phyloP scores from a whole-genome alignment of 1,140 invertebrate genomes.

The silkworm (Bombyx mori) region ASM3026992v2 NC_085109.1:8840001-8840500 shows the following conservation, averaged over 20 bases:
- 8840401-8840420: conserved; percentile 2
- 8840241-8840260: conserved; percentile 47
- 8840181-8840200: conserved; percentile 50
- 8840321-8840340: conserved; percentile 21
- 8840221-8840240: conserved; percentile 64
- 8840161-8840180: conserved; percentile 13
- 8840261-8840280: conserved; percentile 44
- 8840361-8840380: conserved; percentile 8
- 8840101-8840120: neutral
- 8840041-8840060: neutral
- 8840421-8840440: too few relatives aligned
- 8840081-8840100: neutral
- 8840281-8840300: conserved; percentile 57
- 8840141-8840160: neutral
- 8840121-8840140: neutral
- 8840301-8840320: conserved; percentile 38
- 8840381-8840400: conserved; percentile 1
- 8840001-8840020: neutral
- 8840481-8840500: too few relatives aligned
- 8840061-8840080: too few relatives aligned
- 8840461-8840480: too few relatives aligned
- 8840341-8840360: conserved; percentile 2
- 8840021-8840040: neutral
- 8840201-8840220: conserved; percentile 63
- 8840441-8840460: too few relatives aligned